Conservation (phyloP, 35 echinoderm and acorn worm species). For the Holothuria glaberrima region DNA sequence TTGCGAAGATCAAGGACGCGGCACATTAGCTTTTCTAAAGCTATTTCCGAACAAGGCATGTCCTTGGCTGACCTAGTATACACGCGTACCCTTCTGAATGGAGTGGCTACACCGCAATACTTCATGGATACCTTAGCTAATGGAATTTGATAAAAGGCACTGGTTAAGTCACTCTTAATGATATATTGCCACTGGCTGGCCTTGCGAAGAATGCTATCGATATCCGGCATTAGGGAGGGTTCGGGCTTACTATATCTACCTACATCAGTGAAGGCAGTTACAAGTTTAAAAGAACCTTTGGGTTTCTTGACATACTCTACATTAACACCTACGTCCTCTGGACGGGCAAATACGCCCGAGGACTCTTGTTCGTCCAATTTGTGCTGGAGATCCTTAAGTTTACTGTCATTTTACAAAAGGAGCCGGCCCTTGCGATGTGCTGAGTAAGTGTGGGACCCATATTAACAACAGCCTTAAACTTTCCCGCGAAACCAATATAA, state of each 20-base stretch:
- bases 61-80: conserved; percentile 67
- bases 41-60: conserved; percentile 77
- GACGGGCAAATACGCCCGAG: conserved; percentile 59
- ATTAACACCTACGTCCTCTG: conserved; percentile 62
- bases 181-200: conserved; percentile 64
- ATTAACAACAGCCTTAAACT: conserved; percentile 71
- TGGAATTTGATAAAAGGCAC: conserved; percentile 72
- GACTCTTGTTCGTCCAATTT: conserved; percentile 74
- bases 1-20: conserved; percentile 55
- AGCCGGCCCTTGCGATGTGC: conserved; percentile 61
- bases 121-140: not conserved
- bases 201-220: not conserved
- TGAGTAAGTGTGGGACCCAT: conserved; percentile 65
- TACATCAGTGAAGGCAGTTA: conserved; percentile 4
- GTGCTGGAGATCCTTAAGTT: conserved; percentile 65
- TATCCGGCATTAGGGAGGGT: not conserved
- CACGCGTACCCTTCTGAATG: conserved; percentile 60
- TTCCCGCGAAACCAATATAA: conserved; percentile 65
- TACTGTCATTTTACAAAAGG: conserved; percentile 32
- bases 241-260: not conserved
- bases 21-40: conserved; percentile 70
- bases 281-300: conserved; percentile 62
- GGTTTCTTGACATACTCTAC: conserved; percentile 82
- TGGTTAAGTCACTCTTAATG: conserved; percentile 72
- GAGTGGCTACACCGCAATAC: no score